These are phyloP conservation scores for Caenorhabditis macrosperma DNA, from an alignment of 2,888 invertebrate genomes.

Conservation along the genomic window DNA sequence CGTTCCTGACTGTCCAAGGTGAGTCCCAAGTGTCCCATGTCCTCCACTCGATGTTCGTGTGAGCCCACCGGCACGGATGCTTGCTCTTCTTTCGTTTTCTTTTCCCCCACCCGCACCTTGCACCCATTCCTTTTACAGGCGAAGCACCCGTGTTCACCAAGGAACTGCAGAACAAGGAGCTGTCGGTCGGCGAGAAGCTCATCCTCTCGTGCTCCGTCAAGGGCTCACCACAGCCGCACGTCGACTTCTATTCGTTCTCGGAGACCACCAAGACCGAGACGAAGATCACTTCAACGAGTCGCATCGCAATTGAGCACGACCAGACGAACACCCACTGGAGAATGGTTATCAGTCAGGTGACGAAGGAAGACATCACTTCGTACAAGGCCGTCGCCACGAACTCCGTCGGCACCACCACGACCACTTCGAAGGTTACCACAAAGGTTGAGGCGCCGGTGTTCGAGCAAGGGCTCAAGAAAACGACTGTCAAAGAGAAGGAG, in stretches of 20 bases:
- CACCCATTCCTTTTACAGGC: slow-evolving; percentile 65
- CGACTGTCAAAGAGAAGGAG: slow-evolving; percentile 87
- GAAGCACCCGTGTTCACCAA: slow-evolving; percentile 78
- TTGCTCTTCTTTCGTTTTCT: background rate
- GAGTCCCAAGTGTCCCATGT: slow-evolving; percentile 25
- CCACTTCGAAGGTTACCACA: slow-evolving; percentile 72
- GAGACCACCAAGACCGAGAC: slow-evolving; percentile 66
- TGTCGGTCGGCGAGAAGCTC: slow-evolving; percentile 76
- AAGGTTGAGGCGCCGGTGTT: slow-evolving; percentile 82
- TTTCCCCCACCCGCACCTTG: background rate
- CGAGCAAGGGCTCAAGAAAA: slow-evolving; percentile 85
- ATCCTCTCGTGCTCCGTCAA: slow-evolving; percentile 78
- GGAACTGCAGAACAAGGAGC: slow-evolving; percentile 71
- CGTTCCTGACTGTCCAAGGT: slow-evolving; percentile 75
- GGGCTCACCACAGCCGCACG: slow-evolving; percentile 77
- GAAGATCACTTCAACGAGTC: slow-evolving; percentile 65
- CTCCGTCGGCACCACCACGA: slow-evolving; percentile 81
- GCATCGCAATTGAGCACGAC: slow-evolving; percentile 76
- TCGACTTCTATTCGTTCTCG: slow-evolving; percentile 76
- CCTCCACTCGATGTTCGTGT: slow-evolving; percentile 8
- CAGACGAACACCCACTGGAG: slow-evolving; percentile 78
- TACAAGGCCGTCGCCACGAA: slow-evolving; percentile 87
- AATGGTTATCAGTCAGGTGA: slow-evolving; percentile 81
- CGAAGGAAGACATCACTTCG: slow-evolving; percentile 50
- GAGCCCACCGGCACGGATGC: slow-evolving; percentile 14